These are phyloP conservation scores for Lepidocyrtoides sp. DNA, from an alignment of 2,888 invertebrate species.

Conservation along the genomic window DNA sequence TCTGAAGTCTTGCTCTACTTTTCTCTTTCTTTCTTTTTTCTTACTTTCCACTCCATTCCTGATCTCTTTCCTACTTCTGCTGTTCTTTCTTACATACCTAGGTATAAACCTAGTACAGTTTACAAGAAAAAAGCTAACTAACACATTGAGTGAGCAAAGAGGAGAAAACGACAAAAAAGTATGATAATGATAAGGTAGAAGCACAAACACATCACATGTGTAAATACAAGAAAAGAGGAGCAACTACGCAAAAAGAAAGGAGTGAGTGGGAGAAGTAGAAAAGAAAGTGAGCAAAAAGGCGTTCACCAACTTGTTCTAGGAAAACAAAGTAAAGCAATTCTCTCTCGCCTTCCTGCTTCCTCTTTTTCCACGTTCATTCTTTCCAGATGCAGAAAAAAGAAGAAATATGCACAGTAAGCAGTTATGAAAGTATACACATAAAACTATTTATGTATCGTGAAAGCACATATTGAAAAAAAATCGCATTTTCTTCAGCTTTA, in stretches of 20 bases:
- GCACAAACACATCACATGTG: conserved; percentile 18
- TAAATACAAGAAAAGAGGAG: conserved; percentile 17
- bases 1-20: conserved; percentile 29
- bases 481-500: background rate
- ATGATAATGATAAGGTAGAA: conserved; percentile 52
- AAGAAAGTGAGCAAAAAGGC: conserved; percentile 56
- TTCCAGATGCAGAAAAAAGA: background rate
- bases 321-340: conserved; percentile 63
- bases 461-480: background rate
- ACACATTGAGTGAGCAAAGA: background rate
- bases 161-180: conserved; percentile 37
- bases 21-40: background rate
- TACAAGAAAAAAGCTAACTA: conserved; percentile 60
- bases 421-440: background rate
- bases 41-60: too few species aligned
- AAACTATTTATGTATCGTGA: background rate
- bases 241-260: conserved; percentile 1
- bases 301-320: conserved; percentile 63
- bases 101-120: too few species aligned
- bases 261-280: background rate
- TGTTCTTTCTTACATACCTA: too few species aligned
- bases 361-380: conserved; percentile 12
- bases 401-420: background rate
- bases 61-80: conserved; percentile 48
- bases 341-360: conserved; percentile 48